Evolutionary conservation across 37 sponge, comb jelly and placozoan species (phyloP), one percentile per base, ranked within the genome.

Genomic region (Chondrilla cf. caribensis): DNA sequence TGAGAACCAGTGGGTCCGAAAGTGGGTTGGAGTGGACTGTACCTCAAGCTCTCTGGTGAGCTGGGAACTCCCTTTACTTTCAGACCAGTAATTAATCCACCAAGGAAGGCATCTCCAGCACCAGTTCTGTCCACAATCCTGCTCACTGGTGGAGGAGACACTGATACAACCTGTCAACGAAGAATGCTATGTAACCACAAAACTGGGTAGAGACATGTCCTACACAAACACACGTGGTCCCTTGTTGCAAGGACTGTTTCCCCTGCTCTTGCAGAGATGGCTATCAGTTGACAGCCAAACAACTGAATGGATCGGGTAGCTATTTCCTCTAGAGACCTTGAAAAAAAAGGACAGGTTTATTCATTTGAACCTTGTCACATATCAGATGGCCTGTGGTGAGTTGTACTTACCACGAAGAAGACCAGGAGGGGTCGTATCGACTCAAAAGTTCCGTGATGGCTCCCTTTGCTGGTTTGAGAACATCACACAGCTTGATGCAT

Each of bases 31-130:
- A n/a, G n/a, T n/a, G n/a, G n/a, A n/a, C n/a, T n/a, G n/a, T 35
- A 87, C 87, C 83, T 82, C 43, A 91, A 72, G 22, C 82, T 79
- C 6, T 80, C 82, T 44, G 0, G n/a, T 17, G 92, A 81, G 2
- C 51, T 26, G 0, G 93, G 93, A 0, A 92, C 3, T 0, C 89
- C 93, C 81, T 79, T 28, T 17, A 28, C 37, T 21, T 60, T 39
- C 18, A 92, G 28, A 40, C 89, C 89, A 0, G 81, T 81, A 37
- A 92, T 86, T 32, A 92, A 66, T 6, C 93, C 93, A 77, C 97
- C 97, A 8, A 96, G 87, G 62, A 89, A 96, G 25, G 97, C 93
- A 83, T 96, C 97, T 36, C 97, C 97, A 25, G 97, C 97, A 54
- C 97, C 97, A 36, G 93, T 96, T 25, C 91, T 86, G 44, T 96